These are phyloP conservation scores for Mythimna albipuncta DNA, from an alignment of 2,888 invertebrate species.

Conservation along the genomic window DNA sequence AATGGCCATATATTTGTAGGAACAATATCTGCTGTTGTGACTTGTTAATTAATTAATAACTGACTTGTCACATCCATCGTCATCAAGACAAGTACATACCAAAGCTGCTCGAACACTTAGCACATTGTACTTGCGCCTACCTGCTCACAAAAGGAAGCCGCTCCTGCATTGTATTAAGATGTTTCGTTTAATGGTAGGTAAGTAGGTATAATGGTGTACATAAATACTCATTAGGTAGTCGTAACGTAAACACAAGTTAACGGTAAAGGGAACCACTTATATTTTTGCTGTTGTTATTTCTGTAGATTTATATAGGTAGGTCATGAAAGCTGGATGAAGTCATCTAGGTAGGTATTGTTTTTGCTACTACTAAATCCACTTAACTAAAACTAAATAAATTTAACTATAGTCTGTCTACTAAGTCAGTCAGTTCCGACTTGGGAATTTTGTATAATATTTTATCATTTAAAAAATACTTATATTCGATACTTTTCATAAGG, in stretches of 20 bases:
- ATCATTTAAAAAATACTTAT: no score
- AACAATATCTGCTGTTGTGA: no score
- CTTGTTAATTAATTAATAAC: no score
- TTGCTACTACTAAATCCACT: no score
- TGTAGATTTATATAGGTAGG: not conserved
- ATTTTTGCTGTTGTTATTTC: slow-evolving; percentile 21
- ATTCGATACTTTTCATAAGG: no score
- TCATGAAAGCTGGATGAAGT: not conserved
- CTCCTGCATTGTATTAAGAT: slow-evolving; percentile 20
- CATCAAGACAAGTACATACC: not conserved
- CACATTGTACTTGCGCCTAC: not conserved
- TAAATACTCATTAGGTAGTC: slow-evolving; percentile 48
- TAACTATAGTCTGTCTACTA: no score
- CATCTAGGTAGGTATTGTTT: not conserved
- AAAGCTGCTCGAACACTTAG: not conserved
- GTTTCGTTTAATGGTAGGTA: slow-evolving; percentile 21
- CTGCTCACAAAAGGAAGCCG: slow-evolving; percentile 1
- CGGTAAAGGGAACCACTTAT: slow-evolving; percentile 17
- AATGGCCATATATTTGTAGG: no score
- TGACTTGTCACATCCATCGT: no score
- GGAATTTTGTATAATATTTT: no score
- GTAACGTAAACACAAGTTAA: slow-evolving; percentile 40
- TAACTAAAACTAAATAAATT: not conserved
- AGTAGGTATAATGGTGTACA: slow-evolving; percentile 29
- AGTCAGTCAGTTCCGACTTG: no score